These are phyloP conservation scores for Colletes latitarsis DNA, from an alignment of 1,140 invertebrate species.

Conservation along the genomic window DNA sequence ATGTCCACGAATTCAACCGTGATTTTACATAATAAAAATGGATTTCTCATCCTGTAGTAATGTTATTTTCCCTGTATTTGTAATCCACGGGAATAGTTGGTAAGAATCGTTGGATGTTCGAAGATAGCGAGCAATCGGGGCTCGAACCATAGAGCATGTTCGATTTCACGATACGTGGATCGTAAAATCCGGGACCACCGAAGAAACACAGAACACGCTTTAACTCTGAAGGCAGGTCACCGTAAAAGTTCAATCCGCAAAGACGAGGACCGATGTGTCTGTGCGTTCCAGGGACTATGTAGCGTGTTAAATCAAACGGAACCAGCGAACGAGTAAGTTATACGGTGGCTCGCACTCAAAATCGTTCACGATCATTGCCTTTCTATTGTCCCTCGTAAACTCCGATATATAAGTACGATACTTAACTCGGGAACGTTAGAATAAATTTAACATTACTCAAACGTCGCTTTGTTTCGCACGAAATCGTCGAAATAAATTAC, in stretches of 20 bases:
- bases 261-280: neutral
- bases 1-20: no score
- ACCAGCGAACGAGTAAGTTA: neutral
- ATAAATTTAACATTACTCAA: neutral
- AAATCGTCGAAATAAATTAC: no score
- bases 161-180: neutral
- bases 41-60: no score
- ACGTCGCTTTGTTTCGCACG: no score
- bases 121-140: neutral
- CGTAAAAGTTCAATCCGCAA: conserved; percentile 28
- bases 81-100: no score
- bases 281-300: neutral
- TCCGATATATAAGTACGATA: no score
- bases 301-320: neutral
- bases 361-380: no score
- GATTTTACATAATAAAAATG: no score
- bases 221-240: neutral
- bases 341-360: no score
- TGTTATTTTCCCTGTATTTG: neutral
- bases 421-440: neutral
- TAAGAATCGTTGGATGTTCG: neutral
- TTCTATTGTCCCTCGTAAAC: no score
- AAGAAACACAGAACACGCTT: neutral
- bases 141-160: neutral
- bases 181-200: neutral